phyloP scores from a whole-genome alignment of 2,113 vertebrate species.

The Platysteira castanea region DNA sequence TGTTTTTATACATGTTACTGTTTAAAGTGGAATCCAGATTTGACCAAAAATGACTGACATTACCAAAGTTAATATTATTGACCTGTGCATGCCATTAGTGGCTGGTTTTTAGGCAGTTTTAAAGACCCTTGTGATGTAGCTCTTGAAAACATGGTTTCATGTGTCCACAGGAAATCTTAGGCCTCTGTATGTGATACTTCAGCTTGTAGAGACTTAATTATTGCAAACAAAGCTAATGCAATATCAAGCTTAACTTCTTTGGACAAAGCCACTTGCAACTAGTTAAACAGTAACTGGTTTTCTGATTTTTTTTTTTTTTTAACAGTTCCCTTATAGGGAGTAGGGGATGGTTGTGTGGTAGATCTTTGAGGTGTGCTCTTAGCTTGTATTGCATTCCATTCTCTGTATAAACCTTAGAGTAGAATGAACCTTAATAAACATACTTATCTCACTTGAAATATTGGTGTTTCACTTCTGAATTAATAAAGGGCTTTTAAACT shows the following conservation, averaged over 20 bases:
- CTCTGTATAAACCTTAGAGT: slow-evolving; percentile 66
- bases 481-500: slow-evolving; percentile 59
- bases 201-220: slow-evolving; percentile 53
- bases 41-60: slow-evolving; percentile 63
- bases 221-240: slow-evolving; percentile 45
- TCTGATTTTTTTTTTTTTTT: neutral
- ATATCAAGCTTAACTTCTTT: slow-evolving; percentile 41
- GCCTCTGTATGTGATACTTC: slow-evolving; percentile 19
- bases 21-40: slow-evolving; percentile 11
- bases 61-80: slow-evolving; percentile 58
- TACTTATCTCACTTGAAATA: slow-evolving; percentile 60
- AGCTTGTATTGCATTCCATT: slow-evolving; percentile 69
- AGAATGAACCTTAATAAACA: slow-evolving; percentile 64
- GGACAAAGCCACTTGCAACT: slow-evolving; percentile 65
- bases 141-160: slow-evolving; percentile 44
- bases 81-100: slow-evolving; percentile 45
- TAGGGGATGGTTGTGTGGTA: slow-evolving; percentile 58
- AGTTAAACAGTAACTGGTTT: slow-evolving; percentile 55
- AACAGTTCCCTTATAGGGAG: slow-evolving; percentile 62
- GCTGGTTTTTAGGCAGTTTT: slow-evolving; percentile 35
- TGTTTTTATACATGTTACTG: neutral
- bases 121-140: slow-evolving; percentile 41
- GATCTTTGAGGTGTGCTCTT: slow-evolving; percentile 57
- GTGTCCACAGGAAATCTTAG: neutral
- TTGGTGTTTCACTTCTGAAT: slow-evolving; percentile 58